Conservation (phyloP, 2,113 vertebrate genomes). For the Nanger granti region DNA sequence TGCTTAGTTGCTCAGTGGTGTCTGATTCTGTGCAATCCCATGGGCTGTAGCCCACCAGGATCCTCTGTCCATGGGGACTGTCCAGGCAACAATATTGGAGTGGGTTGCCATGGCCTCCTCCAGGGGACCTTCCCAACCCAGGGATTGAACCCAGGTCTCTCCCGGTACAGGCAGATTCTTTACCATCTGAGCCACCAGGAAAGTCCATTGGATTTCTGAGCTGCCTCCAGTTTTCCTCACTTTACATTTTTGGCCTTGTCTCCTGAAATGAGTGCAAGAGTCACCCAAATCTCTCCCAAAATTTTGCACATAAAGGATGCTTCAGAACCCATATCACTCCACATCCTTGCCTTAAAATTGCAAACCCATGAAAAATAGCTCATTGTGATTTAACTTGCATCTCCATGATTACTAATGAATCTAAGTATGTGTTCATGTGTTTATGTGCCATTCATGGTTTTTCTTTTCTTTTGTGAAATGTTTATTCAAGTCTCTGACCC, state of each 20-base stretch:
- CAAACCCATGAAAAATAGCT: background rate
- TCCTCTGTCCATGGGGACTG: background rate
- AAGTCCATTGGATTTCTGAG: background rate
- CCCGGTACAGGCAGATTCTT: background rate
- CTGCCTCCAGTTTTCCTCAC: background rate
- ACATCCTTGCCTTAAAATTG: background rate
- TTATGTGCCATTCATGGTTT: background rate
- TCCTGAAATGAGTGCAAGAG: background rate
- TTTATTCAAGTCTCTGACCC: background rate
- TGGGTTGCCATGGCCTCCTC: background rate
- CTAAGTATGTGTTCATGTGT: background rate
- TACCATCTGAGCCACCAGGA: background rate
- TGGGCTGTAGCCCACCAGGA: accelerated
- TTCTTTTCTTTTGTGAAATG: background rate
- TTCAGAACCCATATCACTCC: background rate
- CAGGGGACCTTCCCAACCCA: background rate
- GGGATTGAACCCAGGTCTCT: background rate
- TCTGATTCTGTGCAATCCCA: background rate
- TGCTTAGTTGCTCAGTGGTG: background rate
- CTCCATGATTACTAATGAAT: background rate
- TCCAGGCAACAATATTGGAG: background rate
- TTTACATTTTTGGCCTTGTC: background rate
- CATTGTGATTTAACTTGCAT: background rate
- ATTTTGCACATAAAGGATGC: background rate
- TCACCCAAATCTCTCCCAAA: background rate